Evolutionary conservation across 2,797 vertebrate genomes (phyloP).

Genomic region (Rhynchotus rufescens): DNA sequence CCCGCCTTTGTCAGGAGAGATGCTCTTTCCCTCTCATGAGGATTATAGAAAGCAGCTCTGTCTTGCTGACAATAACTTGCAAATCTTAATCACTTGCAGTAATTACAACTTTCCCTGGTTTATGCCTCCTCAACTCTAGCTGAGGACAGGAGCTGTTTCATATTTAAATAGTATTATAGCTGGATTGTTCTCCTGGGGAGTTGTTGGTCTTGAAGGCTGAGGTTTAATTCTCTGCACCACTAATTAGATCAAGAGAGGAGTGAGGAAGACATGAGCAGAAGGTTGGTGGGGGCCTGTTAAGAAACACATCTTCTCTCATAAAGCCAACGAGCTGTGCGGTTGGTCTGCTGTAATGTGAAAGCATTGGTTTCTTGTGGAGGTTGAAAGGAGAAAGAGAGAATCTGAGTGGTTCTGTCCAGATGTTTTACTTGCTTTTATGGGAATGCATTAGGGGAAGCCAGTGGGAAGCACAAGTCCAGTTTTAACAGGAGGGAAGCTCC

Average conservation of each 20-base stretch:
- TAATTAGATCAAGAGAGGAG: constrained; percentile 69
- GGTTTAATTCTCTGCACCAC: constrained; percentile 70
- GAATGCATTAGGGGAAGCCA: background rate
- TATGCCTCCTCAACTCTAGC: constrained; percentile 33
- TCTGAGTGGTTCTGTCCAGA: background rate
- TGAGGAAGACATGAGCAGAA: background rate
- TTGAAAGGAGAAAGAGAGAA: background rate
- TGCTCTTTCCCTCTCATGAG: background rate
- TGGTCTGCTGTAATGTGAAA: background rate
- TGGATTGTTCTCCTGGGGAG: constrained; percentile 67
- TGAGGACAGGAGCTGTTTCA: constrained; percentile 65
- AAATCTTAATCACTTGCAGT: constrained; percentile 52
- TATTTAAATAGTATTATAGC: constrained; percentile 73
- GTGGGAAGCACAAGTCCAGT: fast-evolving
- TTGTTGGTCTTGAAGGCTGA: constrained; percentile 54
- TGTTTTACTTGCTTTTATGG: background rate
- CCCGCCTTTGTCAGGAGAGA: fast-evolving
- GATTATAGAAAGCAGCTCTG: background rate
- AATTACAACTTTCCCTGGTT: constrained; percentile 57
- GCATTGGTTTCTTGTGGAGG: background rate
- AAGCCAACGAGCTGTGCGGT: fast-evolving
- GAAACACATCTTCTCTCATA: background rate
- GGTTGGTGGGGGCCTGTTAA: background rate
- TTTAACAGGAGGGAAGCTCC: background rate
- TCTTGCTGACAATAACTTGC: constrained; percentile 55